A percentile compares a stretch with the other conserved stretches of the same genome.
Evolutionary conservation across 2,797 vertebrate genomes (phyloP).

Genomic region (Silurus lanzhouensis): DNA sequence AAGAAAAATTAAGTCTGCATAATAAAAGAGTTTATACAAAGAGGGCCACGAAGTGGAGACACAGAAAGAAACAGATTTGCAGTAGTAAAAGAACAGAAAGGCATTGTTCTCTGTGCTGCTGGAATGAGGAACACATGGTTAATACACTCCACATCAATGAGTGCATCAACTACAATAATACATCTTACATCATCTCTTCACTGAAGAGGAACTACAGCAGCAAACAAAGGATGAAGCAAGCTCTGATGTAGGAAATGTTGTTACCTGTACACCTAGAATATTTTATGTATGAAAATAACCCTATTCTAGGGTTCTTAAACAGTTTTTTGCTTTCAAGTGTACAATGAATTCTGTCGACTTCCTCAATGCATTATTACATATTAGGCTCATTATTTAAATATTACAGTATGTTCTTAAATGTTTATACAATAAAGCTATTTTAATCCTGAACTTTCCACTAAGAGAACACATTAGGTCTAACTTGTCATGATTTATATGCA

Average conservation of each 20-base stretch:
- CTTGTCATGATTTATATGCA: not conserved
- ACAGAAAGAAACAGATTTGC: constrained; percentile 25
- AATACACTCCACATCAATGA: constrained; percentile 37
- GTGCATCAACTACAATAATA: constrained; percentile 20
- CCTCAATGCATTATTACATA: not conserved
- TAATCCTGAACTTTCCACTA: not conserved
- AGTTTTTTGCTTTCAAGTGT: not conserved
- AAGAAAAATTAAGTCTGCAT: constrained; percentile 5
- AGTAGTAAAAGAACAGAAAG: constrained; percentile 29
- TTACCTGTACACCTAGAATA: not conserved
- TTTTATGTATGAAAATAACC: not conserved
- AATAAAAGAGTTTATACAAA: constrained; percentile 14
- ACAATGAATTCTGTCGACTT: not conserved
- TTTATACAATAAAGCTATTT: not conserved
- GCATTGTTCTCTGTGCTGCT: constrained; percentile 32
- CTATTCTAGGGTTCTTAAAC: not conserved
- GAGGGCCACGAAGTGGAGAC: constrained; percentile 17
- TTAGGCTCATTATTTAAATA: not conserved
- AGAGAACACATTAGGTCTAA: not conserved
- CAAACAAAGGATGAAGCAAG: constrained; percentile 3
- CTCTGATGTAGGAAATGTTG: not conserved
- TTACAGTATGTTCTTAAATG: not conserved
- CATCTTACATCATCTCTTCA: constrained; percentile 23
- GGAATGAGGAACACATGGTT: constrained; percentile 32
- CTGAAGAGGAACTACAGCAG: constrained; percentile 23